Percentiles rank a stretch among this genome's conserved stretches.
Evolutionary conservation across 2,797 vertebrate genomes (phyloP).

Genomic region (Sparus aurata): DNA sequence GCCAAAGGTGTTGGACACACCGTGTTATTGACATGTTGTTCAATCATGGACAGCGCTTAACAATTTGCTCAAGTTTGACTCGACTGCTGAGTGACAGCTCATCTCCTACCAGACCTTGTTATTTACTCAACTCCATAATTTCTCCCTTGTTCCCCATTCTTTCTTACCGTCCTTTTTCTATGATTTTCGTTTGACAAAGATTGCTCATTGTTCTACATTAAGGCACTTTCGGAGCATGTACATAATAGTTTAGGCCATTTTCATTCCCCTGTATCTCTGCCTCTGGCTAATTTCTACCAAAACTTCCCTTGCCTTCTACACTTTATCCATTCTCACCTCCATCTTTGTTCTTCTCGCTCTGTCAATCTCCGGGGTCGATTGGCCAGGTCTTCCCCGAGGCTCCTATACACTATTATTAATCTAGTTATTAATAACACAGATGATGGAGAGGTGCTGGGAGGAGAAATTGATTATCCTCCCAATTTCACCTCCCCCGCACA

Average conservation of each 20-base stretch:
- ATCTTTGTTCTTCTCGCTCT: constrained; percentile 38
- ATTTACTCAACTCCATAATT: not conserved
- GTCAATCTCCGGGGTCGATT: constrained; percentile 37
- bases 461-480: constrained; percentile 53
- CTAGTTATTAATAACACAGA: constrained; percentile 61
- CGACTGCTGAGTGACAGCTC: not conserved
- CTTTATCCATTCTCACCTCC: constrained; percentile 3
- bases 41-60: not conserved
- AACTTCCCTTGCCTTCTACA: not conserved
- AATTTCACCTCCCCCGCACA: constrained; percentile 15
- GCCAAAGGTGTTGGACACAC: not conserved
- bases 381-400: constrained; percentile 41
- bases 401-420: constrained; percentile 41
- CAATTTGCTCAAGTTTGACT: not conserved
- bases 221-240: not conserved
- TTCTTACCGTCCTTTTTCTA: not conserved
- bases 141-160: not conserved
- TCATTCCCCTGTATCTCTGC: not conserved
- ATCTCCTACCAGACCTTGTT: not conserved
- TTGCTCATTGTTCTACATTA: not conserved
- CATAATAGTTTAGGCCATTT: not conserved
- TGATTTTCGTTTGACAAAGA: not conserved
- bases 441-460: constrained; percentile 55
- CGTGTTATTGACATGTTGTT: not conserved
- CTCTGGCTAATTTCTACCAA: not conserved